Percentiles rank a stretch among this genome's conserved stretches.
These are phyloP conservation scores for Athene noctua DNA, from an alignment of 2,113 vertebrate genomes.

Conservation along the genomic window DNA sequence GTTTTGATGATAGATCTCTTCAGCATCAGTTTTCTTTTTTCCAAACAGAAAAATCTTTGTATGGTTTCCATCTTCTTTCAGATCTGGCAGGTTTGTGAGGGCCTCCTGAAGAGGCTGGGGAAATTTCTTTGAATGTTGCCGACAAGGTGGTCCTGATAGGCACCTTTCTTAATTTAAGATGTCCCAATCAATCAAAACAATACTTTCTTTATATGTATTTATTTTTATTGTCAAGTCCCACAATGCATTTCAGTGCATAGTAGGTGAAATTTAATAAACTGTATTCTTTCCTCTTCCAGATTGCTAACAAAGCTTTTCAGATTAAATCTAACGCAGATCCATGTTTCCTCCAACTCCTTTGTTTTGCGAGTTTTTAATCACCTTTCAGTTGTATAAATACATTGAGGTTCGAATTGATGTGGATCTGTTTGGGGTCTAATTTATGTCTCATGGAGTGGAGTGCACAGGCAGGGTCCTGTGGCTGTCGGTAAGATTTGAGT, in stretches of 20 bases:
- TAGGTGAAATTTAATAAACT: neutral
- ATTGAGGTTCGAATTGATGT: rapidly evolving
- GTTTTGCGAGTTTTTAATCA: neutral
- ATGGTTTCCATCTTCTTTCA: neutral
- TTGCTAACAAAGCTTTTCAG: neutral
- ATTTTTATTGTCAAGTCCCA: neutral
- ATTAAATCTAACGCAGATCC: neutral
- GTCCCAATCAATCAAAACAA: neutral
- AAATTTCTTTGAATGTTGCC: neutral
- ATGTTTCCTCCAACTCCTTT: neutral
- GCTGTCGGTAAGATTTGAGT: neutral
- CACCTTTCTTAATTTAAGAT: neutral
- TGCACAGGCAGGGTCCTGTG: rapidly evolving
- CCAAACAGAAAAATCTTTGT: neutral
- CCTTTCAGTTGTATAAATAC: neutral
- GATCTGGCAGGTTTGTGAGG: neutral
- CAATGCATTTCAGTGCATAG: neutral
- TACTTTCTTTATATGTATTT: neutral
- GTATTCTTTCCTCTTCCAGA: neutral
- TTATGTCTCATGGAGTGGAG: neutral
- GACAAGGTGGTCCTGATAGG: neutral
- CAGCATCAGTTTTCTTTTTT: neutral
- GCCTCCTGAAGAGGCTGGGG: neutral
- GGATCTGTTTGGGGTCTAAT: neutral
- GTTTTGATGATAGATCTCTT: neutral